These are phyloP conservation scores for Drosophila cracens DNA, from an alignment of 2,888 invertebrate genomes.

Conservation along the genomic window DNA sequence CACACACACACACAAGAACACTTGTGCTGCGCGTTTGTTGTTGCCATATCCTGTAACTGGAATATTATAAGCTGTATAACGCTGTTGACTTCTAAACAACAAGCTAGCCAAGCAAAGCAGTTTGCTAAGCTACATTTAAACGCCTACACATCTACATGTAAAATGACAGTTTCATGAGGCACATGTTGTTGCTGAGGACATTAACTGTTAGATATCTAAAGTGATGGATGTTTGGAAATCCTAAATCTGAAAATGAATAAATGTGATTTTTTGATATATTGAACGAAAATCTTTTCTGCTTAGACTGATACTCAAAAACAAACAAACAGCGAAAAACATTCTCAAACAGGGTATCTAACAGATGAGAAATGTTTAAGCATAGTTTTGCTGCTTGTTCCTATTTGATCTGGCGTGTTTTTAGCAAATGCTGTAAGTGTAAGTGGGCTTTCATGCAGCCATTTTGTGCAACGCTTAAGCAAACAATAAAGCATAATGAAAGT, in stretches of 20 bases:
- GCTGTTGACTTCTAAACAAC: conserved; percentile 15
- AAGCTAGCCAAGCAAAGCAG: neutral
- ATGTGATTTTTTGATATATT: neutral
- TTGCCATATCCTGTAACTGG: conserved; percentile 42
- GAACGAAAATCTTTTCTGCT: neutral
- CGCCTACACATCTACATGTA: neutral
- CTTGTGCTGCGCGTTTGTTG: conserved; percentile 5
- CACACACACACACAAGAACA: neutral
- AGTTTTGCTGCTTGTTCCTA: conserved; percentile 26
- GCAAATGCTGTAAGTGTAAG: conserved; percentile 65
- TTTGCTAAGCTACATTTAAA: conserved; percentile 26
- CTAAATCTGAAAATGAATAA: neutral
- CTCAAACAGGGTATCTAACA: conserved; percentile 15
- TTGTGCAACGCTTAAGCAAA: conserved; percentile 65
- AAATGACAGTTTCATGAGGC: conserved; percentile 1
- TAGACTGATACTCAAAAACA: neutral
- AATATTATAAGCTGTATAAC: conserved; percentile 32
- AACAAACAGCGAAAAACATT: neutral
- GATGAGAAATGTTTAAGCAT: neutral
- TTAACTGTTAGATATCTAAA: neutral
- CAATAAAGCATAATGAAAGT: conserved; percentile 79
- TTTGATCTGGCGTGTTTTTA: conserved; percentile 56
- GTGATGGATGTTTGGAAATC: neutral
- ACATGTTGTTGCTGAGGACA: neutral
- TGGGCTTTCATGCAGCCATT: conserved; percentile 75